These are phyloP conservation scores for Sinonovacula constricta DNA, from an alignment of 1,140 invertebrate genomes.

Conservation along the genomic window DNA sequence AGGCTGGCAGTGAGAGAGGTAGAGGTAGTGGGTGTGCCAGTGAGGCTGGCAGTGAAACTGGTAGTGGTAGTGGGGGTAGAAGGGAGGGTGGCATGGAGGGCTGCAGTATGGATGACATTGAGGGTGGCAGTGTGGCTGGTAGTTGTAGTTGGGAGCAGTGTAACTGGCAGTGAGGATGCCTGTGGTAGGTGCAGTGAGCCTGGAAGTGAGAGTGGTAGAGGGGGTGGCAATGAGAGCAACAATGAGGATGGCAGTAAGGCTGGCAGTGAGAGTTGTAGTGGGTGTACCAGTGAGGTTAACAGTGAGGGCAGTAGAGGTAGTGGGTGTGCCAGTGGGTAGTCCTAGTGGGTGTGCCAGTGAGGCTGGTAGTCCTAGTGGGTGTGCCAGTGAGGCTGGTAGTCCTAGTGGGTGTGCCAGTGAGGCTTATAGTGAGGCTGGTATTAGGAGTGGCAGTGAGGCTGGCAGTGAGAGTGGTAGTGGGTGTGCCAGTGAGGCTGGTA, in stretches of 20 bases:
- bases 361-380: no score
- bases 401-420: neutral
- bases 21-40: slow-evolving; percentile 15
- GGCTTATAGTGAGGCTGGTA: no score
- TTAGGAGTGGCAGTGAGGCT: slow-evolving; percentile 9
- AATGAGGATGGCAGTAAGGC: slow-evolving; percentile 22
- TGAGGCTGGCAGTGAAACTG: neutral
- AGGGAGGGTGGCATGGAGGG: slow-evolving; percentile 9
- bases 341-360: no score
- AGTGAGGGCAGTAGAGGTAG: slow-evolving; percentile 12
- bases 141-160: slow-evolving; percentile 17
- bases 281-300: slow-evolving; percentile 8
- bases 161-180: neutral
- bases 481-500: no score
- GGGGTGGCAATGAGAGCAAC: slow-evolving; percentile 33
- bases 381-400: no score
- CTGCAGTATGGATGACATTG: neutral
- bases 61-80: slow-evolving; percentile 31
- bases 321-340: slow-evolving; percentile 13
- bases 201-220: slow-evolving; percentile 40
- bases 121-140: neutral
- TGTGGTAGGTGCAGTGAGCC: slow-evolving; percentile 5
- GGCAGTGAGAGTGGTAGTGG: no score
- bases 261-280: slow-evolving; percentile 11
- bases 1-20: neutral